These are phyloP conservation scores for Formica aserva DNA, from an alignment of 2,888 invertebrate species.

Conservation along the genomic window DNA sequence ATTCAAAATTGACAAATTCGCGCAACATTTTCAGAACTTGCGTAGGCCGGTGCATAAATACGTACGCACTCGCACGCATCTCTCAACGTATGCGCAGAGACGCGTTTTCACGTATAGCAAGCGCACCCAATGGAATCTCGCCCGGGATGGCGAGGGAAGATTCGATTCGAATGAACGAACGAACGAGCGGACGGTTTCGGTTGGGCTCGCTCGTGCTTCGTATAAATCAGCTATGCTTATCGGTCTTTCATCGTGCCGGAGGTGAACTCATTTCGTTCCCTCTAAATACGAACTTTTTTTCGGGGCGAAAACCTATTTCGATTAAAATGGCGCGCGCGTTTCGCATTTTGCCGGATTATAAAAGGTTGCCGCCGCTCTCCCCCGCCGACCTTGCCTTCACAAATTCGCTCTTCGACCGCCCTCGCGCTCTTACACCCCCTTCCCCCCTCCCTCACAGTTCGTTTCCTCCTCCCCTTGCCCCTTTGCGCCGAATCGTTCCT, in stretches of 20 bases:
- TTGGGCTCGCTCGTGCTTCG: constrained; percentile 80
- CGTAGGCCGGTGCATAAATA: not conserved
- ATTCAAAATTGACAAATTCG: constrained; percentile 2
- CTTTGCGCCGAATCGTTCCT: constrained; percentile 41
- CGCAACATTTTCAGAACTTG: not conserved
- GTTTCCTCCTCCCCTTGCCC: constrained; percentile 45
- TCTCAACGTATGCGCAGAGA: constrained; percentile 36
- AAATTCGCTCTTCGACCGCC: constrained; percentile 67
- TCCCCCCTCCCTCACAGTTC: constrained; percentile 18
- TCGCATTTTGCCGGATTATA: constrained; percentile 84
- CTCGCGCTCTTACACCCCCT: constrained; percentile 63
- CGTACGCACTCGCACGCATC: constrained; percentile 27
- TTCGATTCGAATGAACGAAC: constrained; percentile 77
- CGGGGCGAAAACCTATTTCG: constrained; percentile 85
- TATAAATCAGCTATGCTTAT: constrained; percentile 86
- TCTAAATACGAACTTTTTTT: constrained; percentile 85
- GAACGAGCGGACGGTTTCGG: constrained; percentile 77
- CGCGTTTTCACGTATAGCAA: constrained; percentile 77
- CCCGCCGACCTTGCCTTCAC: constrained; percentile 59
- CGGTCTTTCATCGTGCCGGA: constrained; percentile 85
- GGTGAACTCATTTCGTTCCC: constrained; percentile 85
- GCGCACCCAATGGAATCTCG: constrained; percentile 77
- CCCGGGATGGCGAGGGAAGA: constrained; percentile 67
- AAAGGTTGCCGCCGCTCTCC: constrained; percentile 79
- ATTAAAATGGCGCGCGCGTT: constrained; percentile 85